These are phyloP conservation scores for Polyploca ridens DNA, from an alignment of 2,888 invertebrate genomes.

Conservation along the genomic window DNA sequence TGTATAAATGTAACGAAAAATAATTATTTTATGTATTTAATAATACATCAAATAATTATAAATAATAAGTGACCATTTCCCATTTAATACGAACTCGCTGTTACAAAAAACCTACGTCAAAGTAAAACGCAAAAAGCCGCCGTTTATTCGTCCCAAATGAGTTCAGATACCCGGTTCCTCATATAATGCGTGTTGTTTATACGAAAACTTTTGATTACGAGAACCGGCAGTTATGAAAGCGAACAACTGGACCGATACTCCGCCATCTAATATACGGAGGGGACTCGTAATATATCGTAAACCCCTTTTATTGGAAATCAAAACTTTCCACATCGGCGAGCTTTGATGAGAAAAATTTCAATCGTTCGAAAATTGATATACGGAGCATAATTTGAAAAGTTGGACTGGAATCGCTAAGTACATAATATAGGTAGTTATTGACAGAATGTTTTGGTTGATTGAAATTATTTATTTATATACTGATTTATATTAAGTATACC, in stretches of 20 bases:
- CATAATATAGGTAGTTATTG: too few relatives aligned
- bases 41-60: too few relatives aligned
- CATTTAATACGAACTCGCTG: too few relatives aligned
- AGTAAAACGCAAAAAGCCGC: neutral
- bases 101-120: neutral
- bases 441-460: too few relatives aligned
- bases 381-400: neutral
- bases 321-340: constrained; percentile 32
- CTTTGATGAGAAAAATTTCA: constrained; percentile 33
- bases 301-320: constrained; percentile 44
- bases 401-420: neutral
- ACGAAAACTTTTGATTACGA: constrained; percentile 29
- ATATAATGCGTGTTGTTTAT: constrained; percentile 36
- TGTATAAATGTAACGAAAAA: too few relatives aligned
- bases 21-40: too few relatives aligned
- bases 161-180: neutral
- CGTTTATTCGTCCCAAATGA: neutral
- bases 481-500: too few relatives aligned
- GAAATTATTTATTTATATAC: too few relatives aligned
- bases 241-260: constrained; percentile 41
- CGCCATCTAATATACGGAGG: constrained; percentile 28
- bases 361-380: constrained; percentile 16
- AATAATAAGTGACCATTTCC: too few relatives aligned
- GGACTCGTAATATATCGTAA: constrained; percentile 26
- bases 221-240: constrained; percentile 12